Conservation (phyloP, 2,888 invertebrate species). For the Agriopis aurantiaria region DNA sequence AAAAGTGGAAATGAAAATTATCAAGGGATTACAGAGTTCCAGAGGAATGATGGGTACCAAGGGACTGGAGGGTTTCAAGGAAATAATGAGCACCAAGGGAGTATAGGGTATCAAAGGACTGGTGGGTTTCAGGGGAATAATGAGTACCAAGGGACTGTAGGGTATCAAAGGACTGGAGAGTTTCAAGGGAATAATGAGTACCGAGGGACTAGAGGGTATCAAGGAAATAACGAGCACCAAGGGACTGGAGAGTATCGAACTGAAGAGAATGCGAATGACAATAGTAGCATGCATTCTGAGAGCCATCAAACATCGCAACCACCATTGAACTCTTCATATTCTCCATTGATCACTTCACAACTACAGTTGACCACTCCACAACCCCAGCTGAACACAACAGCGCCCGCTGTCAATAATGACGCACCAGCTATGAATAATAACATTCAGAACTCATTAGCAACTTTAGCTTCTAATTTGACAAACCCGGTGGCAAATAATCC, state of each 20-base stretch:
- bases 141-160: constrained; percentile 6
- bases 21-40: neutral
- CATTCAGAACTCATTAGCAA: neutral
- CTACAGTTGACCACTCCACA: constrained; percentile 2
- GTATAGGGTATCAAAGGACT: neutral
- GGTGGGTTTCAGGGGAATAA: neutral
- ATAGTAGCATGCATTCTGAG: neutral
- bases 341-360: neutral
- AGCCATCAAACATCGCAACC: neutral
- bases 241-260: constrained; percentile 2
- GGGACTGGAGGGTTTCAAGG: neutral
- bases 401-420: neutral
- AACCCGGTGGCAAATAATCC: constrained; percentile 3
- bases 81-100: constrained; percentile 11
- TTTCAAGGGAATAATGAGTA: neutral
- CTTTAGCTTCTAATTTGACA: neutral
- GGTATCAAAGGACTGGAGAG: neutral
- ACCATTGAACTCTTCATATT: neutral
- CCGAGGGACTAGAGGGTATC: constrained; percentile 4
- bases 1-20: neutral
- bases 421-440: neutral
- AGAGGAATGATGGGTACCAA: neutral
- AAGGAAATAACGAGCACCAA: neutral
- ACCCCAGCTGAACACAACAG: neutral
- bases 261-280: neutral